These are phyloP conservation scores for Drosophila kuntzei DNA, from an alignment of 2,888 invertebrate species.

Conservation along the genomic window DNA sequence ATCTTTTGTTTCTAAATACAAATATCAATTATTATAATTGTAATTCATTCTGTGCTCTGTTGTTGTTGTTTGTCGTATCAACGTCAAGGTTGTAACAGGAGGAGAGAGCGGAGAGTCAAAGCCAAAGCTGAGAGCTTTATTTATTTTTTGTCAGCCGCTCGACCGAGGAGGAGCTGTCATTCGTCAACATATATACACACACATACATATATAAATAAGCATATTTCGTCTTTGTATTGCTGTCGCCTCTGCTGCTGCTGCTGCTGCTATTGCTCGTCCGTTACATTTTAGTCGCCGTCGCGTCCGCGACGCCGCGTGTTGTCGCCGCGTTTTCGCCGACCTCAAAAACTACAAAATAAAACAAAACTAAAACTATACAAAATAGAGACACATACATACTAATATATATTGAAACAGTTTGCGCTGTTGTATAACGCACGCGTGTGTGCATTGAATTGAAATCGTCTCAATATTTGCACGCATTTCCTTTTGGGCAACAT, in stretches of 20 bases:
- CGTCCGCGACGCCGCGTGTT: slow-evolving; percentile 64
- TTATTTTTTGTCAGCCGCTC: slow-evolving; percentile 49
- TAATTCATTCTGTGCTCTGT: slow-evolving; percentile 44
- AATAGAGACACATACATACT: slow-evolving; percentile 11
- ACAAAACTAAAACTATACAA: slow-evolving; percentile 41
- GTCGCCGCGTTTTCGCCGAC: slow-evolving; percentile 67
- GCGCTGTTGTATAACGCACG: slow-evolving; percentile 49
- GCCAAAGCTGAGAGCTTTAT: slow-evolving; percentile 37
- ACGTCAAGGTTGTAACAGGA: slow-evolving; percentile 65
- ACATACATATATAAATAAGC: slow-evolving; percentile 25
- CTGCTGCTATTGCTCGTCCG: slow-evolving; percentile 40
- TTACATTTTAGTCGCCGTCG: slow-evolving; percentile 65
- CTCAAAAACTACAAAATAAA: slow-evolving; percentile 46
- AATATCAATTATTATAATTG: slow-evolving; percentile 70
- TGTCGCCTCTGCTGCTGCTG: slow-evolving; percentile 34
- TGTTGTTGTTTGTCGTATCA: slow-evolving; percentile 23
- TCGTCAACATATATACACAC: slow-evolving; percentile 26
- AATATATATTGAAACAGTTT: slow-evolving; percentile 5
- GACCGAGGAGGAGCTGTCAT: slow-evolving; percentile 59
- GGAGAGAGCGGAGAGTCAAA: slow-evolving; percentile 39
- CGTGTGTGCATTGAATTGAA: slow-evolving; percentile 50
- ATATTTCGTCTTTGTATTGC: slow-evolving; percentile 50
- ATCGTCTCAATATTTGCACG: slow-evolving; percentile 45
- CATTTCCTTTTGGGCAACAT: slow-evolving; percentile 68
- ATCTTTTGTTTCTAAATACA: slow-evolving; percentile 67